Conservation (phyloP, 37 sponge, comb jelly and placozoan species). For the Agelas oroides region DNA sequence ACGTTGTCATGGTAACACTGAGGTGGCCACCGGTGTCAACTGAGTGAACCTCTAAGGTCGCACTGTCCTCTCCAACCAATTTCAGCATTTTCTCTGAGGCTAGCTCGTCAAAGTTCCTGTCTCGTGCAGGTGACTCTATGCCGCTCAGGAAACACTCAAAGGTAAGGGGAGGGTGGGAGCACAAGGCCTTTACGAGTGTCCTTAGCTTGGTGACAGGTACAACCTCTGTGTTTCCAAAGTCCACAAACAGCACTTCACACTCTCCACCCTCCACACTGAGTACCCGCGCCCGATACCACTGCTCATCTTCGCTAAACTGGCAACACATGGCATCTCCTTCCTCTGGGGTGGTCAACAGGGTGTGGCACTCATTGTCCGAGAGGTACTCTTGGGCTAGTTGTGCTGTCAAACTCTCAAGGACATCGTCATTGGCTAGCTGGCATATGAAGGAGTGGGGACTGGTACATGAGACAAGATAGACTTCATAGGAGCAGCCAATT, state of each 20-base stretch:
- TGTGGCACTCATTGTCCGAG: not conserved
- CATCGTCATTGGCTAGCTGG: slow-evolving; percentile 26
- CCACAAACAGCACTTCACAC: slow-evolving; percentile 66
- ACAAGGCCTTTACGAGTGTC: slow-evolving; percentile 4
- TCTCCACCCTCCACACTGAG: not conserved
- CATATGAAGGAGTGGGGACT: slow-evolving; percentile 41
- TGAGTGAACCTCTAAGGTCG: slow-evolving; percentile 16
- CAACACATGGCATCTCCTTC: slow-evolving; percentile 51
- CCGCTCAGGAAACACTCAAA: slow-evolving; percentile 67
- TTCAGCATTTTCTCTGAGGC: slow-evolving; percentile 30
- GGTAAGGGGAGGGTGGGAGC: slow-evolving; percentile 38
- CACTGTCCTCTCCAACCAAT: slow-evolving; percentile 18
- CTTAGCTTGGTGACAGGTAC: slow-evolving; percentile 34
- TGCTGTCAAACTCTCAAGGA: slow-evolving; percentile 14
- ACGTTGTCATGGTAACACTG: slow-evolving; percentile 35
- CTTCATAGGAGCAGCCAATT: slow-evolving; percentile 15
- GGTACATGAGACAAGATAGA: slow-evolving; percentile 18
- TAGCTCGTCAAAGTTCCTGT: not conserved
- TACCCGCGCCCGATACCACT: slow-evolving; percentile 67
- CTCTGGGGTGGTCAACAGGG: not conserved
- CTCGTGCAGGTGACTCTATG: slow-evolving; percentile 8
- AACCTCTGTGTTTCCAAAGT: slow-evolving; percentile 78
- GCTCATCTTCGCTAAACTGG: slow-evolving; percentile 56
- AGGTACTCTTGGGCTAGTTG: slow-evolving; percentile 4
- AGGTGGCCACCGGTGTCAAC: slow-evolving; percentile 17